Base-by-base conservation (phyloP, 2,888 invertebrate genomes). In the Pheosia tremula region DNA sequence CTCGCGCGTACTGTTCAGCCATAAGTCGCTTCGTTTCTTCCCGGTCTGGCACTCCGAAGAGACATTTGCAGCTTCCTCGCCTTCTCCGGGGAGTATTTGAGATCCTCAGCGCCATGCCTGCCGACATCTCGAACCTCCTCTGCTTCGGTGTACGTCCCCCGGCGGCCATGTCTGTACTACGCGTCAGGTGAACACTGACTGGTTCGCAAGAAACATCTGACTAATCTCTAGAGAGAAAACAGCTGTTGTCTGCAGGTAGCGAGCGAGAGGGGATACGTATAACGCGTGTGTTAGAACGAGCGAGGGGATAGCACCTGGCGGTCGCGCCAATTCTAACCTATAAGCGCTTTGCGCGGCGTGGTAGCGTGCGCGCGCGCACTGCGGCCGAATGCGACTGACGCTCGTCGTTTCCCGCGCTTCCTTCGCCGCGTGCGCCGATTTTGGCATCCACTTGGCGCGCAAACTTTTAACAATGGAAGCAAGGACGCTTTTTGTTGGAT, bases 1-100 rank as follows among this genome's bases (percentile, higher is more conserved):
- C 95, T 63, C 91, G 85, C 50, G 94, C 90, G 62, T 95, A 91
- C 67, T 95, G 95, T 63, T 96, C 95, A 47, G 95, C 94, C 69
- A 95, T 89, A 73, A 96, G 82, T 49, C 94, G 90, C 59, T 88
- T 92, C 5, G 95, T 95, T 60, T 95, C 95, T 39, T 94, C 94
- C 5, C 94, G 83, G 74, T 95, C 94, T 10, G 95, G 94, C 2
- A 92, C 91, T 8, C 96, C 96, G 74, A 96, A 96, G 4, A 96
- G 83, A 77, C 96, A 96, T 79, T 94, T 94, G 84, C 94, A 94
- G 77, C 91, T 90, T 58, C 92, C 90, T 4, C 94, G 86, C 47
- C 91, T 84, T 66, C 92, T 85, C 61, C 93, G 86, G 10, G 90
- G 87, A 3, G 88, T 85, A 63, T 90, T 91, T n/a, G 82, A 79